Conservation (phyloP, 2,797 vertebrate genomes). For the Lepilemur septentrionalis region DNA sequence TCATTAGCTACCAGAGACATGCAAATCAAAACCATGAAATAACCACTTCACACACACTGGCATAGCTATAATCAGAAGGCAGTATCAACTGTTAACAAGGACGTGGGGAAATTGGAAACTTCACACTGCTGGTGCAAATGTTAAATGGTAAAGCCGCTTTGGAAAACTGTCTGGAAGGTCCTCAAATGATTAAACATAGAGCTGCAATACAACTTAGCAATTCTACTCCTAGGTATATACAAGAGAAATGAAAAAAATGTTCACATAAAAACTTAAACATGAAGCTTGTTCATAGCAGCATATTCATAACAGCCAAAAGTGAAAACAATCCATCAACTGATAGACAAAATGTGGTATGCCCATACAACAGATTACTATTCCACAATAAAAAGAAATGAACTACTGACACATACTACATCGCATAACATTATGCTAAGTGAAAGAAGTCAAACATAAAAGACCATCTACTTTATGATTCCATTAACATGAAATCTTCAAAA, state of each 20-base stretch:
- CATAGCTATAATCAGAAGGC: background rate
- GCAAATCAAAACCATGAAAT: background rate
- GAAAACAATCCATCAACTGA: background rate
- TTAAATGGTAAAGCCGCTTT: background rate
- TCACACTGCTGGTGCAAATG: background rate
- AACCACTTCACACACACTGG: background rate
- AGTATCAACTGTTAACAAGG: background rate
- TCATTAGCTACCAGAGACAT: background rate
- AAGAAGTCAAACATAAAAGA: background rate
- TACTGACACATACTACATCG: background rate
- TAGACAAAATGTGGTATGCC: background rate
- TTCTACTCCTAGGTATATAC: background rate
- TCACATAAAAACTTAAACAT: background rate
- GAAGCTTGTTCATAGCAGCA: background rate
- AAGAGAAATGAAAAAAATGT: background rate
- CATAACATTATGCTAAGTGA: background rate
- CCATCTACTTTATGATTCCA: background rate
- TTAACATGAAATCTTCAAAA: background rate
- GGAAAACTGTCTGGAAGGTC: background rate
- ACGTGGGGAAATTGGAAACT: background rate
- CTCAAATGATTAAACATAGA: background rate
- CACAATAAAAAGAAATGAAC: background rate
- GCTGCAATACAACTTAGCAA: background rate
- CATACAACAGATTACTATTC: background rate
- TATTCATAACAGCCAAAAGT: background rate